Percentiles rank a stretch among this genome's conserved stretches.
Conservation (phyloP, 2,113 vertebrate species). For the Peromyscus californicus region DNA sequence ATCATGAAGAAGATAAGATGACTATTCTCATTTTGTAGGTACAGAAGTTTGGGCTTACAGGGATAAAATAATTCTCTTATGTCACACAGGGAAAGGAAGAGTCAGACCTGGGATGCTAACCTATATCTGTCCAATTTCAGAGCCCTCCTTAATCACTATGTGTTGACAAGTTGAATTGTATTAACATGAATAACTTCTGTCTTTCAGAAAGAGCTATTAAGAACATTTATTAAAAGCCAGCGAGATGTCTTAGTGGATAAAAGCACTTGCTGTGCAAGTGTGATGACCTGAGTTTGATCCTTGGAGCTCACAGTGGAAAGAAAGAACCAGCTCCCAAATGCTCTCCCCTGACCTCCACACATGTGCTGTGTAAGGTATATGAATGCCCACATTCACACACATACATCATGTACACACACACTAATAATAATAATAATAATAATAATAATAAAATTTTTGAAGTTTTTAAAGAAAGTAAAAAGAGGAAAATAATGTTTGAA, state of each 20-base stretch:
- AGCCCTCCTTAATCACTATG: not conserved
- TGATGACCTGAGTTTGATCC: not conserved
- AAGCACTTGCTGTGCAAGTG: not conserved
- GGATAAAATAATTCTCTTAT: not conserved
- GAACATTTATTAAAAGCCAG: not conserved
- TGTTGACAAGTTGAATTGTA: not conserved
- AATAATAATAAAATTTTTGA: too few relatives aligned
- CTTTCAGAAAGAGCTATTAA: conserved; percentile 1
- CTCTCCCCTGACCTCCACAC: not conserved
- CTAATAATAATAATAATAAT: not conserved
- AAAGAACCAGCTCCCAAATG: not conserved
- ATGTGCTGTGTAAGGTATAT: not conserved
- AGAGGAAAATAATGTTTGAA: not conserved
- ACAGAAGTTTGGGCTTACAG: not conserved
- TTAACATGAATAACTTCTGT: not conserved
- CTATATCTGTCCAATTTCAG: not conserved
- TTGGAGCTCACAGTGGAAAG: not conserved
- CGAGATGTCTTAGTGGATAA: not conserved
- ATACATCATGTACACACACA: not conserved
- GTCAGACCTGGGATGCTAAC: not conserved
- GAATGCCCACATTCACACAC: not conserved
- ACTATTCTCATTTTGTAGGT: not conserved
- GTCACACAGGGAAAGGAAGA: not conserved
- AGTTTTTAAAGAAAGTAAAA: too few relatives aligned
- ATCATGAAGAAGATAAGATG: not conserved